Base-by-base conservation (phyloP, 1,140 invertebrate genomes). In the Sycophaga agraensis region DNA sequence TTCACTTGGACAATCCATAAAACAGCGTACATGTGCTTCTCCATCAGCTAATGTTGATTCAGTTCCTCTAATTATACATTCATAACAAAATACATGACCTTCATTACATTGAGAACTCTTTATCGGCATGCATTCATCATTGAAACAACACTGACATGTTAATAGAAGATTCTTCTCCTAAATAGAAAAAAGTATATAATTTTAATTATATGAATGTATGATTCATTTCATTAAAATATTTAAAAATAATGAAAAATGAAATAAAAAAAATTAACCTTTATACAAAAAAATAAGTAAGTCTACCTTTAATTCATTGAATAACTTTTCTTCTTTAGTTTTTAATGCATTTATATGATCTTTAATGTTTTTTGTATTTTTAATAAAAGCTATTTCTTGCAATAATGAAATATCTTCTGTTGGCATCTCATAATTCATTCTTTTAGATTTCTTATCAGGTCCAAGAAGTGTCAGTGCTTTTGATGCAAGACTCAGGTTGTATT, bases 51-150 rank as follows among this genome's bases (percentile, higher is more conserved):
- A 79, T 7, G 74, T 77, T 12, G 79, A 72, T 66, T 86, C 82
- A 1, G 79, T 78, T 21, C 79, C 77, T 59, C 69, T 77, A 35
- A 74, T 65, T 12, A 88, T 78, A 68, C 87, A 88, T 0, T 78
- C 71, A 53, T 82, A 81, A 70, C 87, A 88, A 72, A 88, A 87
- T 12, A 83, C 39, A 72, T 88, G 87, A 2, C 81, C 83, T 39
- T 83, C 81, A 16, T 78, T 75, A 68, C 87, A 88, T 0, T 69
- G 65, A 3, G 74, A 74, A 73, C 83, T 82, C 64, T 88, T 86
- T 48, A 84, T 84, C 37, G 83, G 81, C 35, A 88, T 73, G 35
- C 84, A 81, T 67, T 87, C 84, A 48, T 86, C 82, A 45, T 84
- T 82, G 68, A 68, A 87, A 61, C 87, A 88, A 69, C 85, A 86